Conservation (phyloP, 2,113 vertebrate species). For the Cebus imitator region DNA sequence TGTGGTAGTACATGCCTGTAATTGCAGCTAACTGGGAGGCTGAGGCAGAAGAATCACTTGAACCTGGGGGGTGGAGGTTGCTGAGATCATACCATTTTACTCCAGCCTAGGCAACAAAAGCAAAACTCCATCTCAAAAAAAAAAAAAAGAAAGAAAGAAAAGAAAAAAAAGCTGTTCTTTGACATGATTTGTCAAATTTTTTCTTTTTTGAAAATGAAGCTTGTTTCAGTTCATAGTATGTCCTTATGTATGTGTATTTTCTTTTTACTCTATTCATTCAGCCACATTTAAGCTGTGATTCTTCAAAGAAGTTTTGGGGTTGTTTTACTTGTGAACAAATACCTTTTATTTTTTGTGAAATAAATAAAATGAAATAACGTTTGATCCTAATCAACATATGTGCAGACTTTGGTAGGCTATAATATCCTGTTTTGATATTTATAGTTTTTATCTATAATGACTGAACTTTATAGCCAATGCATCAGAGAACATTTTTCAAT, state of each 20-base stretch:
- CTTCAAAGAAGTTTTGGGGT: background rate
- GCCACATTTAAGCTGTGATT: background rate
- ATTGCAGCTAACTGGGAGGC: no score
- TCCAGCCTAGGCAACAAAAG: no score
- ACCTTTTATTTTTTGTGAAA: background rate
- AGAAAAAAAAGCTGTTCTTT: constrained; percentile 58
- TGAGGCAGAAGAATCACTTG: no score
- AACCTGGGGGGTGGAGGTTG: no score
- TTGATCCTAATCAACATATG: background rate
- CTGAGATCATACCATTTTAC: no score
- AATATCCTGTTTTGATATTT: background rate
- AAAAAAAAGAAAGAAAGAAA: no score
- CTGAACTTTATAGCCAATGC: background rate
- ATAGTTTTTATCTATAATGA: background rate
- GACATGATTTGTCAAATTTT: constrained; percentile 56
- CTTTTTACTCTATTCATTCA: background rate
- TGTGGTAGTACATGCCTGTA: no score
- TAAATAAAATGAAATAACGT: background rate
- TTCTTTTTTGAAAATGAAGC: constrained; percentile 69
- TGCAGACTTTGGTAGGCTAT: background rate
- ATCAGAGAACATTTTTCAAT: background rate
- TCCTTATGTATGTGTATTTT: constrained; percentile 34
- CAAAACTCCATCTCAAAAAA: no score
- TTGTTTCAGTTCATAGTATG: constrained; percentile 60
- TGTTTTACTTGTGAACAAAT: constrained; percentile 27